Evolutionary conservation across 2,113 vertebrate genomes (phyloP).

Genomic region (Patagioenas fasciata): DNA sequence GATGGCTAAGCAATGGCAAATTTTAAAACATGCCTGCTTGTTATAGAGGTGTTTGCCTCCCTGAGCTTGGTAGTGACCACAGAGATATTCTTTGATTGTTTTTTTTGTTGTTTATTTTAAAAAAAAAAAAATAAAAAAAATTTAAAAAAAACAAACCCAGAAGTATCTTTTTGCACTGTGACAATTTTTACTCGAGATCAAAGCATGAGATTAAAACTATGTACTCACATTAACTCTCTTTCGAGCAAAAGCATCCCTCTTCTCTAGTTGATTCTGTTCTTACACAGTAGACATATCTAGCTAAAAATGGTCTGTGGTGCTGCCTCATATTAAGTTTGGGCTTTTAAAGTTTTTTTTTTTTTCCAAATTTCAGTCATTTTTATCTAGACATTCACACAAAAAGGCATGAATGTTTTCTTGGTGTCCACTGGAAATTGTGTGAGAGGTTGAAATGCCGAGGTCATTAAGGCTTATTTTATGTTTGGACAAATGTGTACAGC

Average conservation of each 20-base stretch:
- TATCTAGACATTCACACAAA: not conserved
- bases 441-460: not conserved
- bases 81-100: not conserved
- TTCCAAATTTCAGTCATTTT: not conserved
- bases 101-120: not conserved
- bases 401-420: not conserved
- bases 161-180: not conserved
- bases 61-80: not conserved
- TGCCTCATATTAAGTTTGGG: not conserved
- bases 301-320: not conserved
- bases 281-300: not conserved
- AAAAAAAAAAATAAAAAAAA: not conserved
- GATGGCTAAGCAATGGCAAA: slow-evolving; percentile 40
- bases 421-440: not conserved
- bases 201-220: not conserved
- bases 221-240: not conserved
- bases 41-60: not conserved
- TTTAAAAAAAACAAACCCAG: not conserved
- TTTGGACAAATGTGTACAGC: not conserved
- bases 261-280: not conserved
- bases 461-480: not conserved
- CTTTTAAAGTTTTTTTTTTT: not conserved
- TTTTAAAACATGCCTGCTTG: slow-evolving; percentile 39
- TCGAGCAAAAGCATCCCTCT: not conserved
- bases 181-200: not conserved